Evolutionary conservation across 2,888 invertebrate species (phyloP).

Genomic region (Amphimallon solstitiale): DNA sequence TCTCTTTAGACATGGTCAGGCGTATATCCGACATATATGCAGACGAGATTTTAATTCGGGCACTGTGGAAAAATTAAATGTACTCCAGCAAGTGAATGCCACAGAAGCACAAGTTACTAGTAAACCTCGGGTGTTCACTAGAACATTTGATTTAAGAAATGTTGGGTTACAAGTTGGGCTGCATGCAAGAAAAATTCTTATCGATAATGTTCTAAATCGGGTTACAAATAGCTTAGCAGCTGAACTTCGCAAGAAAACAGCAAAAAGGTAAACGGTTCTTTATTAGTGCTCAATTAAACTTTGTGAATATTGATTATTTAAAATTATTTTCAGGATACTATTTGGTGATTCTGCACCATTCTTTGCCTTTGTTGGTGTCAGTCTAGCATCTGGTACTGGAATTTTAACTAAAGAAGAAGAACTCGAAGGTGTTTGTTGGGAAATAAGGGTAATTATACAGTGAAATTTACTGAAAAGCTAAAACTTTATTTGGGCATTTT

Average conservation of each 20-base stretch:
- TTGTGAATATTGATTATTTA: background rate
- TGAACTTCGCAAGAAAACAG: slow-evolving; percentile 71
- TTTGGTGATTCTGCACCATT: slow-evolving; percentile 78
- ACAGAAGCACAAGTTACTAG: slow-evolving; percentile 29
- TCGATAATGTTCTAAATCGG: slow-evolving; percentile 75
- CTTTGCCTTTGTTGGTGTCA: slow-evolving; percentile 78
- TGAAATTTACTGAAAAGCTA: background rate
- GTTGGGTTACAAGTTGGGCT: slow-evolving; percentile 68
- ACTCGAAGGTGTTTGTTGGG: slow-evolving; percentile 80
- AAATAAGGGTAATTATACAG: slow-evolving; percentile 71
- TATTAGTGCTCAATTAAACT: background rate
- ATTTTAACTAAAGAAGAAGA: slow-evolving; percentile 81
- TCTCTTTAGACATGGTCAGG: slow-evolving; percentile 71
- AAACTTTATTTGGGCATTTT: slow-evolving; percentile 18
- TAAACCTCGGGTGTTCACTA: slow-evolving; percentile 48
- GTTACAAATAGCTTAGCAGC: slow-evolving; percentile 74
- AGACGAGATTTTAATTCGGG: slow-evolving; percentile 66
- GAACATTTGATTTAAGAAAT: slow-evolving; percentile 59
- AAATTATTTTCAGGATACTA: slow-evolving; percentile 63
- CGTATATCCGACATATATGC: slow-evolving; percentile 65
- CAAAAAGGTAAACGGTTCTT: slow-evolving; percentile 63
- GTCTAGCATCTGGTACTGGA: slow-evolving; percentile 77
- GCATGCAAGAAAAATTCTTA: slow-evolving; percentile 73
- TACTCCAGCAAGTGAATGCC: slow-evolving; percentile 41
- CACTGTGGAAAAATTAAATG: slow-evolving; percentile 61